Base-by-base conservation (phyloP, 1,140 invertebrate species). In the Sweltsa coloradensis region DNA sequence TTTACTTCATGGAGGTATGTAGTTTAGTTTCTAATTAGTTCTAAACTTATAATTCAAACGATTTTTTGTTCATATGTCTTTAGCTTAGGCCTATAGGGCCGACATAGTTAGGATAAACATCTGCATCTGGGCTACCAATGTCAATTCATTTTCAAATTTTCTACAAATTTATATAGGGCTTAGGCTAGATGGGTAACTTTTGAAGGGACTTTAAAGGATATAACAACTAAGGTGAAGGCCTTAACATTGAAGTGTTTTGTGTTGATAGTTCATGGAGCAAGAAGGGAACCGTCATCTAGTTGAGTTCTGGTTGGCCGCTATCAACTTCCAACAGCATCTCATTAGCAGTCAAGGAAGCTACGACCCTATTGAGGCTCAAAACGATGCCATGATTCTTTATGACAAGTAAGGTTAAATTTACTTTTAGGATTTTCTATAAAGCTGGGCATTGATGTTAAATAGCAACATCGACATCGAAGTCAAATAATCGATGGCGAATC, bases 1-100 rank as follows among this genome's bases (percentile, higher is more conserved):
- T 89, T 64, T 92, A 90, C 65, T 93, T 95, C 57, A 93, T 90
- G 71, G 91, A 96, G 72, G 79, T 81, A 66, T 52, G n/a, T n/a
- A n/a, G 39, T 45, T 43, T 34, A 26, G 5, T 42, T 21, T 13
- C 22, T 26, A 22, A 16, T 31, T 44, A n/a, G 29, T 2, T 42
- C 29, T 31, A 11, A 14, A 9, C 9, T 9, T 31, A 11, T 9
- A 31, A 31, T 31, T n/a, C n/a, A 31, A 31, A 14, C 9, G 9
- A 14, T 31, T 9, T 31, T 11, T 11, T 31, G 29, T 31, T 31
- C 9, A 31, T 14, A n/a, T 41, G 3, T 41, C 5, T 14, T 41
- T 4, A 7, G 0, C 2, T 34, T 5, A 16, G 34, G n/a, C n/a
- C n/a, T n/a, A n/a, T n/a, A n/a, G n/a, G n/a, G n/a, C n/a, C n/a